Evolutionary conservation across 2,888 invertebrate genomes (phyloP).

Genomic region (Rutpela maculata): DNA sequence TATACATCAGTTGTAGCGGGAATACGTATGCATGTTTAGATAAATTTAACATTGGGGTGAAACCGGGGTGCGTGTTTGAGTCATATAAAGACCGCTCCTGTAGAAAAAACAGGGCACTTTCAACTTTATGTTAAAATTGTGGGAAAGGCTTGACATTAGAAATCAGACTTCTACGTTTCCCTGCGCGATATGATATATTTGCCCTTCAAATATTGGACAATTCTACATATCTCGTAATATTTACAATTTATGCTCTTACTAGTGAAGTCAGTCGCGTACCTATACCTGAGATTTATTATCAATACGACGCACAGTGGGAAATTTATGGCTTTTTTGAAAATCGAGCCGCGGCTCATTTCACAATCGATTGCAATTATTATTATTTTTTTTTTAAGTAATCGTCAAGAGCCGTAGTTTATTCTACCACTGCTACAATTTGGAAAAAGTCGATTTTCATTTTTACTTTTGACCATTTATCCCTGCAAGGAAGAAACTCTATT

Average conservation of each 20-base stretch:
- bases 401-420: no score
- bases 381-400: no score
- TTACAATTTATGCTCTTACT: background rate
- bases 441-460: no score
- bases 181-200: background rate
- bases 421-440: no score
- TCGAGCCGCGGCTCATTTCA: no score
- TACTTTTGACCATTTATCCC: no score
- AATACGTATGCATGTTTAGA: background rate
- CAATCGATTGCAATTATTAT: no score
- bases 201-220: background rate
- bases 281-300: no score
- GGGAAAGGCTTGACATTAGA: background rate
- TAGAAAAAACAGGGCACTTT: background rate
- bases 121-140: background rate
- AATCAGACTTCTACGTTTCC: background rate
- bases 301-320: no score
- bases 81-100: constrained; percentile 6
- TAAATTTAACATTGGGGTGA: background rate
- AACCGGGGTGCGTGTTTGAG: background rate
- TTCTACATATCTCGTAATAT: background rate
- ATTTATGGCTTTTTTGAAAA: no score
- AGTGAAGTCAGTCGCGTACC: background rate
- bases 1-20: background rate
- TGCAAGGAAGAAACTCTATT: no score